These are phyloP conservation scores for Phyllotreta striolata DNA, from an alignment of 2,888 invertebrate species.

Conservation along the genomic window DNA sequence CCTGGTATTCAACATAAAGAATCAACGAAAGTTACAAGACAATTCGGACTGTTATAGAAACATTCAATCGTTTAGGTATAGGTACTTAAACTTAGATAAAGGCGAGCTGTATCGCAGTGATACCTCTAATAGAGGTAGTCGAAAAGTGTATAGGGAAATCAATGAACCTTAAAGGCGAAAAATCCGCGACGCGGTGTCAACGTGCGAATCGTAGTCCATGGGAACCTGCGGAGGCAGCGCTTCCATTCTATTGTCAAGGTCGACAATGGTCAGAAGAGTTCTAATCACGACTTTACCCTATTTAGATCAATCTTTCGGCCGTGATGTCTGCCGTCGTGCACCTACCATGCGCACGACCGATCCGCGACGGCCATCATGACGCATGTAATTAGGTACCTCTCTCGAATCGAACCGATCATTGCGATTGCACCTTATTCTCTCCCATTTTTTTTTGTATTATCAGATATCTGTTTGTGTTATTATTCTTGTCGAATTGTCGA, in stretches of 20 bases:
- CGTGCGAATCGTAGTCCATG: slow-evolving; percentile 36
- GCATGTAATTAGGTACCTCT: slow-evolving; percentile 46
- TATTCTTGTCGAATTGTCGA: no score
- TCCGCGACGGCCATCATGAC: slow-evolving; percentile 50
- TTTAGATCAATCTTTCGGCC: slow-evolving; percentile 54
- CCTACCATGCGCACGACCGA: slow-evolving; percentile 51
- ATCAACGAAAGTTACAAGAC: no score
- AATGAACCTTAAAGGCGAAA: slow-evolving; percentile 28
- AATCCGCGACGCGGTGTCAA: slow-evolving; percentile 28
- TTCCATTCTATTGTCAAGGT: slow-evolving; percentile 53
- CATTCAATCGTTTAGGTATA: no score
- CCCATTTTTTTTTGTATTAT: no score
- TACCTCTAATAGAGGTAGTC: no score
- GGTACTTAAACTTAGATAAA: no score
- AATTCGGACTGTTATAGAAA: no score
- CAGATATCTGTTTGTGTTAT: no score
- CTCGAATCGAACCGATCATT: not conserved
- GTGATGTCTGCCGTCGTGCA: slow-evolving; percentile 53
- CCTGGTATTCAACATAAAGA: no score
- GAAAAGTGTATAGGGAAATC: no score
- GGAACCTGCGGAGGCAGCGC: slow-evolving; percentile 33
- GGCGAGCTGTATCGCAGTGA: no score
- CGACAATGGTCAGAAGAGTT: slow-evolving; percentile 51
- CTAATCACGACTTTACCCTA: slow-evolving; percentile 56
- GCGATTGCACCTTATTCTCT: no score